Conservation (phyloP, 2,113 vertebrate genomes). For the Hypomesus transpacificus region DNA sequence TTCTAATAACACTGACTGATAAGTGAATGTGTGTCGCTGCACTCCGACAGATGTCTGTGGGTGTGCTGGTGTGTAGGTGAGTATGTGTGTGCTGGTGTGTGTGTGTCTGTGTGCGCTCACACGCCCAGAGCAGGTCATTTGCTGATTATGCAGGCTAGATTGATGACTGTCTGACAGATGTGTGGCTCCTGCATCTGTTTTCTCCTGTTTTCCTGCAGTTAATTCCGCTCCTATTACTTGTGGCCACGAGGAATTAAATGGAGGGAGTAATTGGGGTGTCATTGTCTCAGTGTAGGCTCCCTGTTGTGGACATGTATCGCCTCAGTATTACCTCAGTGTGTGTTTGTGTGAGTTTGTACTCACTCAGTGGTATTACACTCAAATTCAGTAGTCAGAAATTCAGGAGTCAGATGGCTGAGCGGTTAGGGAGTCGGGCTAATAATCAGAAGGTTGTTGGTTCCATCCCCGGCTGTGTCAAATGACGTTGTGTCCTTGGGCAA, state of each 20-base stretch:
- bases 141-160: constrained; percentile 32
- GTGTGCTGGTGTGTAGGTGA: background rate
- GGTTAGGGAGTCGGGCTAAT: too few relatives aligned
- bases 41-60: background rate
- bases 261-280: constrained; percentile 28
- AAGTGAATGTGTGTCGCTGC: background rate
- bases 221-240: constrained; percentile 40
- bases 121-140: constrained; percentile 36
- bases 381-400: too few relatives aligned
- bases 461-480: too few relatives aligned
- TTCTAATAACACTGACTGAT: background rate
- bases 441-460: too few relatives aligned
- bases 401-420: too few relatives aligned
- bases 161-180: constrained; percentile 21
- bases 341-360: too few relatives aligned
- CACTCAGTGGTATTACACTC: too few relatives aligned
- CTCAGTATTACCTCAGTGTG: background rate
- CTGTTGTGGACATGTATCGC: constrained; percentile 44
- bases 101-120: background rate
- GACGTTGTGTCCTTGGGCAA: too few relatives aligned
- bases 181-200: constrained; percentile 17
- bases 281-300: constrained; percentile 42
- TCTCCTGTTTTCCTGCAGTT: constrained; percentile 30
- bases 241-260: constrained; percentile 50
- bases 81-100: background rate